phyloP scores from a whole-genome alignment of 2,113 vertebrate species.

The Pogona vitticeps region DNA sequence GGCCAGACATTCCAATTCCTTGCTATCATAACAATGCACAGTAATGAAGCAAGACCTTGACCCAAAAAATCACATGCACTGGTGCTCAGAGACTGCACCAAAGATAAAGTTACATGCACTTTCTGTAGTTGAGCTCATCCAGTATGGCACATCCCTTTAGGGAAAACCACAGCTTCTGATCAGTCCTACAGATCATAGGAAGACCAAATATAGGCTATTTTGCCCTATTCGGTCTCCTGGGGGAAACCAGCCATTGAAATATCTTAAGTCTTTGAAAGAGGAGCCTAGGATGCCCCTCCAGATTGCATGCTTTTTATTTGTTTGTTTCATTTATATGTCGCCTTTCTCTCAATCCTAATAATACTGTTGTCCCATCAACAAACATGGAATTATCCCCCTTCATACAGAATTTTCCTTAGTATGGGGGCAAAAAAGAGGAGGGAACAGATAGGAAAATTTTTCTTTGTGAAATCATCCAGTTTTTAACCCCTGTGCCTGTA shows the following conservation, averaged over 20 bases:
- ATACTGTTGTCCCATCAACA: neutral
- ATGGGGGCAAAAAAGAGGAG: neutral
- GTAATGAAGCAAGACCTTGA: neutral
- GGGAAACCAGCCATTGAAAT: no score
- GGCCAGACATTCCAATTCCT: neutral
- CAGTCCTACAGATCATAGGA: neutral
- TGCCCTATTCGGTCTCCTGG: no score
- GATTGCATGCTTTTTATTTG: neutral
- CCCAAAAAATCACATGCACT: neutral
- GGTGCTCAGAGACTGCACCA: neutral
- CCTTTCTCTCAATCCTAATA: neutral
- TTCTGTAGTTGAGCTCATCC: neutral
- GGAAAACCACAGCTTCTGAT: neutral
- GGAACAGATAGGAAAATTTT: neutral
- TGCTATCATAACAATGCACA: neutral
- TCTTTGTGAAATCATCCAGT: no score
- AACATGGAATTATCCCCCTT: neutral
- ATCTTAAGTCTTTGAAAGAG: no score
- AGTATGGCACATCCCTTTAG: no score
- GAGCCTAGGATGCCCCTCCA: neutral
- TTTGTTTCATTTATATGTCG: no score
- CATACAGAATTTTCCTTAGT: neutral
- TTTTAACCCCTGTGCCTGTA: no score
- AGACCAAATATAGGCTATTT: no score
- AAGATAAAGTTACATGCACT: neutral